Evolutionary conservation across 2,888 invertebrate genomes (phyloP), one percentile per base, ranked within the genome.

Genomic region (Venusia cambrica): DNA sequence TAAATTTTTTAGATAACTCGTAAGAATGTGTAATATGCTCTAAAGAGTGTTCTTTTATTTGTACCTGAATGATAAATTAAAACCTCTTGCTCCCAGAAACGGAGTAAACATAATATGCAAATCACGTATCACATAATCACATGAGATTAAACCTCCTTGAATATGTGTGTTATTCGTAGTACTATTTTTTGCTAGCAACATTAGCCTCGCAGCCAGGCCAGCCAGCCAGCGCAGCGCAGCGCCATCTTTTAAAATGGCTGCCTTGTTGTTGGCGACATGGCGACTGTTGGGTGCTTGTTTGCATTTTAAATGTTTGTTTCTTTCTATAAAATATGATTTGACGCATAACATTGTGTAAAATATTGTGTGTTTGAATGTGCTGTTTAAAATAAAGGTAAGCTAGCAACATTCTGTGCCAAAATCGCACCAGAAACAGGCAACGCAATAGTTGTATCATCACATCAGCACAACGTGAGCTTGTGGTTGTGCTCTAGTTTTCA

Each of bases 211-310:
- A 24, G 24, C 34, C 29, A 15, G 16, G 22, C 22, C n/a, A 17
- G 17, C n/a, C 5, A 14, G 14, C 16, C 41, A 48, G 53, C 72
- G 75, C 77, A 76, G 76, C 79, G 15, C 41, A 48, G 53, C 72
- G 75, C 77, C 77, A 77, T 79, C 63, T 76, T 72, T 57, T 62
- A 80, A 84, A 65, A 87, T 87, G 85, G 85, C 84, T 78, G 75
- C 76, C 80, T 77, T 87, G 85, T 87, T 85, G 81, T 80, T 87
- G 74, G 83, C 69, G 77, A 83, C 70, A 80, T 87, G 74, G 83
- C 69, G 77, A 83, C 70, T 81, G 79, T 74, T 75, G 75, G 72
- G 76, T 73, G 76, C 80, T 83, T 81, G 83, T 84, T 79, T 80
- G 61, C 63, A 54, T 70, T 70, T 73, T 75, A 79, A 62, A 25